Percentiles rank a stretch among this genome's conserved stretches.
Evolutionary conservation across 2,888 invertebrate species (phyloP).

Genomic region (Acronicta alni): DNA sequence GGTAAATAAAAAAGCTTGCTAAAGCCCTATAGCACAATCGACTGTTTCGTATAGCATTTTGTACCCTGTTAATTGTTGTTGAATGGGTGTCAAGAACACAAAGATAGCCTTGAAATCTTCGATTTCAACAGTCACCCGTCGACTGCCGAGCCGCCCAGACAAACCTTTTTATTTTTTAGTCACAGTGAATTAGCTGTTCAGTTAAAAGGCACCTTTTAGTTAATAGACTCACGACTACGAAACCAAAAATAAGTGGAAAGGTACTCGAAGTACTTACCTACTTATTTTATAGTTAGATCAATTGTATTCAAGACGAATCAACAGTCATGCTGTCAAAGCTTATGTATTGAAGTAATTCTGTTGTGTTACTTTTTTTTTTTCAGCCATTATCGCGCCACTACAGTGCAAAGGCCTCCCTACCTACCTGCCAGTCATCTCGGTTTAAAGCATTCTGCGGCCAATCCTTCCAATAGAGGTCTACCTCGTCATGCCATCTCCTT

Average conservation of each 20-base stretch:
- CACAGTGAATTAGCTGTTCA: slow-evolving; percentile 31
- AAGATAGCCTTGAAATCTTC: slow-evolving; percentile 69
- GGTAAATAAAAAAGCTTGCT: slow-evolving; percentile 28
- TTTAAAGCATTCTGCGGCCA: too few species aligned
- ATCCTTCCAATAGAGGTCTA: too few species aligned
- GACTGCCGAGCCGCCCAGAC: slow-evolving; percentile 29
- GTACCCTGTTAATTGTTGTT: slow-evolving; percentile 65
- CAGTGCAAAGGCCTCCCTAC: too few species aligned
- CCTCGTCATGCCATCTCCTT: too few species aligned
- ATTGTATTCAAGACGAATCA: not conserved
- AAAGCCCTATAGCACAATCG: slow-evolving; percentile 36
- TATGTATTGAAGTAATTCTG: too few species aligned
- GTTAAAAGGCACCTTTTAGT: slow-evolving; percentile 10
- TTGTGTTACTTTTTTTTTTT: too few species aligned
- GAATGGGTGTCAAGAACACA: slow-evolving; percentile 74
- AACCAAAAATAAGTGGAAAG: slow-evolving; percentile 8
- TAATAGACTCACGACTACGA: slow-evolving; percentile 11
- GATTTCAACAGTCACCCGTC: slow-evolving; percentile 63
- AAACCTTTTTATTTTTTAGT: slow-evolving; percentile 39
- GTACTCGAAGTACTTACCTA: too few species aligned
- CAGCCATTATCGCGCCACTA: too few species aligned
- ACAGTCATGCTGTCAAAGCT: too few species aligned
- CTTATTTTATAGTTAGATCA: too few species aligned
- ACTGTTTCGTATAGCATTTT: slow-evolving; percentile 32
- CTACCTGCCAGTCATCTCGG: too few species aligned